Percentiles rank a stretch among this genome's conserved stretches.
These are phyloP conservation scores for Labeo rohita DNA, from an alignment of 2,113 vertebrate genomes.

Conservation along the genomic window DNA sequence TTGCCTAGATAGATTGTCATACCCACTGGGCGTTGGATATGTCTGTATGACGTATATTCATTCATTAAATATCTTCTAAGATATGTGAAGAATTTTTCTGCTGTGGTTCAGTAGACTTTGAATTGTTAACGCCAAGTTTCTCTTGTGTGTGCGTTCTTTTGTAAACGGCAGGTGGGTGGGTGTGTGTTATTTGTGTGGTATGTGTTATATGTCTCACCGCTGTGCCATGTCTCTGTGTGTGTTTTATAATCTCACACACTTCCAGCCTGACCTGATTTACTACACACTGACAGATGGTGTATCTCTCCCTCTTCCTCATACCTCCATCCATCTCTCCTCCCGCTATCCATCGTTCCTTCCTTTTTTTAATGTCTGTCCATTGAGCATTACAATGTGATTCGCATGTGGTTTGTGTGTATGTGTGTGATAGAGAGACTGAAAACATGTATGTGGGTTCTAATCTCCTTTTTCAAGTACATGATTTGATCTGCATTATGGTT, in stretches of 20 bases:
- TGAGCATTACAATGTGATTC: slow-evolving; percentile 4
- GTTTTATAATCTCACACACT: slow-evolving; percentile 49
- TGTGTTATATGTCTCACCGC: slow-evolving; percentile 43
- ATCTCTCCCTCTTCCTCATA: slow-evolving; percentile 36
- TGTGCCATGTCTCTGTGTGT: slow-evolving; percentile 27
- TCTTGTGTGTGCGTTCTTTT: background rate
- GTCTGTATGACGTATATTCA: background rate
- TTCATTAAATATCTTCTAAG: background rate
- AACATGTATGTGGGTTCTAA: slow-evolving; percentile 3
- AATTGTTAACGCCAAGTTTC: background rate
- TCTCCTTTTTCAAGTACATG: background rate
- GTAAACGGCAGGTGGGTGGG: background rate
- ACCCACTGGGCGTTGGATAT: background rate
- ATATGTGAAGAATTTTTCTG: background rate
- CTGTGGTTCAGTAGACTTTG: background rate
- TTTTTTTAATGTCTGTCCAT: background rate
- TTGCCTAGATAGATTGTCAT: background rate
- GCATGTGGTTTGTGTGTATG: background rate
- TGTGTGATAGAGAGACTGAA: background rate
- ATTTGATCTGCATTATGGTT: background rate
- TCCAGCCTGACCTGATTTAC: slow-evolving; percentile 44
- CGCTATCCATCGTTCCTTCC: background rate
- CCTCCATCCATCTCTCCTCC: background rate
- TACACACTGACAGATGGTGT: slow-evolving; percentile 43
- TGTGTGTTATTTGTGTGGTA: slow-evolving; percentile 30